phyloP scores from a whole-genome alignment of 53 echinoderm and acorn worm genomes.

The Arbacia lixula region DNA sequence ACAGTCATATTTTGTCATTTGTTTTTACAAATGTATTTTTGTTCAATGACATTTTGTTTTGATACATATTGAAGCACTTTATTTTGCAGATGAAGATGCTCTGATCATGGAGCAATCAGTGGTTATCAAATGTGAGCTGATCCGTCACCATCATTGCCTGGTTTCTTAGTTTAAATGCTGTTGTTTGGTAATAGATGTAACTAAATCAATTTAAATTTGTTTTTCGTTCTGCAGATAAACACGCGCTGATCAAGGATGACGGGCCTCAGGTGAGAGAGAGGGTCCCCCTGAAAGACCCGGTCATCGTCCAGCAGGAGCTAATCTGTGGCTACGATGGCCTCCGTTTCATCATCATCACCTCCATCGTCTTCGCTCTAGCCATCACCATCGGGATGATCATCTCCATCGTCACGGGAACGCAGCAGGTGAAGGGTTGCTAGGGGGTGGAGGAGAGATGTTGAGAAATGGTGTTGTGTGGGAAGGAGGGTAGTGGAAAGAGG shows the following conservation, averaged over 20 bases:
- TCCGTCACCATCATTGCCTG: too few species aligned
- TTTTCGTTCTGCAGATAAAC: slow-evolving; percentile 73
- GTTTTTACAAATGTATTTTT: background rate
- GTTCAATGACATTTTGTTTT: too few species aligned
- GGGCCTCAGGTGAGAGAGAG: slow-evolving; percentile 49
- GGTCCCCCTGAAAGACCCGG: slow-evolving; percentile 66
- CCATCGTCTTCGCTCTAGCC: slow-evolving; percentile 74
- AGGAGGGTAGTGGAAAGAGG: too few species aligned
- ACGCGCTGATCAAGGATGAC: slow-evolving; percentile 68
- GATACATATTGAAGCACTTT: background rate
- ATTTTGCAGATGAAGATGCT: background rate
- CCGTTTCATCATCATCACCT: slow-evolving; percentile 82
- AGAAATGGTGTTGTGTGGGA: too few species aligned
- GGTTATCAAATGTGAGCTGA: background rate
- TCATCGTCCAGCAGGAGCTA: slow-evolving; percentile 62
- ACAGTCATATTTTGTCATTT: too few species aligned
- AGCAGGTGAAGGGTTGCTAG: slow-evolving; percentile 40
- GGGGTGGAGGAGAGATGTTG: too few species aligned
- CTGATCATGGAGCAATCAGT: background rate
- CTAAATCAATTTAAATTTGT: too few species aligned
- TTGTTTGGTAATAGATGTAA: too few species aligned
- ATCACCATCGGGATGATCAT: slow-evolving; percentile 83
- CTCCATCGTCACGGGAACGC: slow-evolving; percentile 73
- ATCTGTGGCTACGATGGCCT: slow-evolving; percentile 93
- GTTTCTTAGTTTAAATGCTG: background rate